Base-by-base conservation (phyloP, 2,113 vertebrate species). In the Rhinoderma darwinii region DNA sequence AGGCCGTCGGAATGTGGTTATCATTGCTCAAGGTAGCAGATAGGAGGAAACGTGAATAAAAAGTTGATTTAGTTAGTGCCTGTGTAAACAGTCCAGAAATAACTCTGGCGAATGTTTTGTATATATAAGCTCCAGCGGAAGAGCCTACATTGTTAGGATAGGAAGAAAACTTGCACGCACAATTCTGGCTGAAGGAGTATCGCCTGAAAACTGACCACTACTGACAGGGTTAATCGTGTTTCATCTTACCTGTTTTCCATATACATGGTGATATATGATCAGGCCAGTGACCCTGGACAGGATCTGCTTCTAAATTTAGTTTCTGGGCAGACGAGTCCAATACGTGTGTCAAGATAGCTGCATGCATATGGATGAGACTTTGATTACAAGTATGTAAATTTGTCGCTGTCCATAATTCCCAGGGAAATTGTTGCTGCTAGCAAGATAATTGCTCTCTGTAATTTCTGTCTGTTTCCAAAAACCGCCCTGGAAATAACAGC, bases 61-160 rank as follows among this genome's bases (percentile, higher is more conserved):
- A 56, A 54, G 72, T 84, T 35, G 1, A 76, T 76, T 84, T 84
- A 44, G 20, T 76, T 59, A 32, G 50, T 37, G 72, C 56, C 10
- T 63, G 54, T 84, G 74, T 76, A 76, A 76, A 61, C 51, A 76
- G 30, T 76, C 30, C 72, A 43, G n/a, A n/a, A 76, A 84, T 84
- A 84, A 56, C 25, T 27, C 73, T 82, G 61, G 80, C 80, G 30
- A 15, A 27, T 30, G 25, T 30, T 61, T 30, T 84, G 83, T 76
- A 63, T 76, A 84, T 44, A 84, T n/a, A 61, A 75, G 15, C 66
- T 10, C 25, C 25, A 39, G 44, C 68, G 37, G 47, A 43, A 84
- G 32, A n/a, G 70, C 70, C 50, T 30, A 27, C 70, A 59, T 59
- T 59, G 20, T n/a, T 39, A 15, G 1, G 30, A 37, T 20, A 4